Base-by-base conservation (phyloP, 2,113 vertebrate genomes). In the Anser cygnoides region DNA sequence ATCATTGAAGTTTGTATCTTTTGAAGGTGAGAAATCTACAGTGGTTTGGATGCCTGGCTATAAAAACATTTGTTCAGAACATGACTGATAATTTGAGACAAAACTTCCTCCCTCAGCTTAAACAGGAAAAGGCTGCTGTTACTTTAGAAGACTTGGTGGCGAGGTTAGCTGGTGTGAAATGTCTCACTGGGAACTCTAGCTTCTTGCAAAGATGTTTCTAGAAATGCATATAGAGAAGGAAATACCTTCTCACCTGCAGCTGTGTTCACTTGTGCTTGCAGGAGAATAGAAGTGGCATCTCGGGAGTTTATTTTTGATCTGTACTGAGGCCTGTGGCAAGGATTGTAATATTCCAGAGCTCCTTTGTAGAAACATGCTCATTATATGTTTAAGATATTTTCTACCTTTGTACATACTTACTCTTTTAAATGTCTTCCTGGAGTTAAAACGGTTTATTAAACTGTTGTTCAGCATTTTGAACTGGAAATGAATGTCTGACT, bases 11-110 rank as follows among this genome's bases (percentile, higher is more conserved):
- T 57, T 78, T 67, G 17, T 61, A 16, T 91, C 23, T 54, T 86
- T 82, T 57, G 20, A 79, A 87, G 50, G 19, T 74, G 31, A 83
- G 50, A 87, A 74, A 44, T 80, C 46, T 90, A n/a, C 37, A 50
- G n/a, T 55, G 63, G 6, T 83, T 88, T 95, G 63, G 46, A 81
- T 88, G 90, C 87, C n/a, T 91, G 37, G n/a, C 62, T 93, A 43
- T 59, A 57, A 55, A 80, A 86, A 80, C 57, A 86, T 43, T 80
- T 86, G 29, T 93, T 90, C 67, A 67, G 89, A 68, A 44, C 43
- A 21, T 37, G 52, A 26, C 75, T 3, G 7, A 62, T 85, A 84
- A 79, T 67, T 90, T 44, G 73, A 88, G 55, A 26, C 35, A 68
- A 76, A 61, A 13, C 59, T 75, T 93, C 19, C 41, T 87, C 81